Evolutionary conservation across 2,797 vertebrate genomes (phyloP), one percentile per base, ranked within the genome.

Genomic region (Thunnus albacares): DNA sequence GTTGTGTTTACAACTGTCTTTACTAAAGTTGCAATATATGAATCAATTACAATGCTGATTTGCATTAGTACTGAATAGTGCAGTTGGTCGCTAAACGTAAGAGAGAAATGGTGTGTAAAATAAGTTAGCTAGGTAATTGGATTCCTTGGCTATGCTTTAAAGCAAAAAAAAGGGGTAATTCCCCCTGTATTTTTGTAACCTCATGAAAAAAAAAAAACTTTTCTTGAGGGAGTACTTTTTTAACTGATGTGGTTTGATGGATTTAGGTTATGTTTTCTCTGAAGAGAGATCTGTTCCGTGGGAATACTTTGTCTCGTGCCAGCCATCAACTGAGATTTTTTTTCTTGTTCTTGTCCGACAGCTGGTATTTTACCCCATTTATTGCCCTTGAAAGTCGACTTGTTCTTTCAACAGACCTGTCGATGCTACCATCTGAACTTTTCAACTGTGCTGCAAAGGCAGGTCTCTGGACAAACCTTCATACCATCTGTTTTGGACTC

Each of bases 91-190:
- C 28, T 43, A 41, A 80, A 77, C 3, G 3, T 70, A 51, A 66
- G 53, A 56, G 1, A 59, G 15, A 45, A 26, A 65, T 75, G n/a
- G 57, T 71, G 58, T 73, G 28, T 56, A 18, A 67, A 72, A 76
- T 68, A 80, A 65, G 72, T 85, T 90, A 85, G 73, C 75, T 72
- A 49, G 62, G 38, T 86, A 81, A 82, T 72, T 90, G 66, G 66
- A 81, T 83, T 82, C 72, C 75, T 82, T 93, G 91, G 89, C 86
- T 66, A 63, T 47, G 57, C 69, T 88, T 92, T 67, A 87, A 77
- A 92, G 74, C 6, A 38, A 61, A 75, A 47, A 28, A 53, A 58
- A 12, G 24, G 38, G 33, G 77, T 33, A 60, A 59, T 77, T 76
- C 30, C 18, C 62, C 28, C 53, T 38, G 14, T 60, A 43, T 77